Conservation (phyloP, 2,113 vertebrate species). For the Muntiacus muntjak region DNA sequence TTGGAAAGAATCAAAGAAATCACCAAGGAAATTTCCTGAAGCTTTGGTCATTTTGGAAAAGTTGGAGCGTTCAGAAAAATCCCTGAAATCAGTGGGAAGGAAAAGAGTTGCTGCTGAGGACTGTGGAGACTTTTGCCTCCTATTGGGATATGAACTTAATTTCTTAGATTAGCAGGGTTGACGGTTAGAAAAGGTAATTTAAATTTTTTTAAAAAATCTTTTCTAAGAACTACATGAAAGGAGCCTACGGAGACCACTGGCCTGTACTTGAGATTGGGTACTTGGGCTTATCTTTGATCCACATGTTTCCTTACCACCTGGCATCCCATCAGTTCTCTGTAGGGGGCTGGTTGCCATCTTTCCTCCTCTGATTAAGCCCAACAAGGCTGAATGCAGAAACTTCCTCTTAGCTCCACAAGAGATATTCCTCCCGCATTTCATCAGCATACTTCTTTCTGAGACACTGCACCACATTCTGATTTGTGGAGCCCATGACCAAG, state of each 20-base stretch:
- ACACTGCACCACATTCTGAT: constrained; percentile 54
- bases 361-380: neutral
- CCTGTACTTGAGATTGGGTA: neutral
- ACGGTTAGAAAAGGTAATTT: neutral
- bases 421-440: neutral
- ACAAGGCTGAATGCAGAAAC: neutral
- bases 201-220: neutral
- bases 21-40: neutral
- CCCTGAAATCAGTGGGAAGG: neutral
- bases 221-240: neutral
- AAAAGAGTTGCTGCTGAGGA: neutral
- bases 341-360: neutral
- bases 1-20: neutral
- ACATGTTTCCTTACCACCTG: neutral
- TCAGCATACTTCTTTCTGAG: neutral
- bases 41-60: accelerated
- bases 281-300: neutral
- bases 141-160: neutral
- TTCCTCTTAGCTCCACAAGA: neutral
- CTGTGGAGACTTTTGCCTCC: neutral
- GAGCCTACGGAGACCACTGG: neutral
- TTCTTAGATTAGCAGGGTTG: neutral
- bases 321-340: neutral
- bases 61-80: neutral
- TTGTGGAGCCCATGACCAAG: constrained; percentile 38